Conservation (phyloP, 2,888 invertebrate genomes). For the Oxycera nigricornis region DNA sequence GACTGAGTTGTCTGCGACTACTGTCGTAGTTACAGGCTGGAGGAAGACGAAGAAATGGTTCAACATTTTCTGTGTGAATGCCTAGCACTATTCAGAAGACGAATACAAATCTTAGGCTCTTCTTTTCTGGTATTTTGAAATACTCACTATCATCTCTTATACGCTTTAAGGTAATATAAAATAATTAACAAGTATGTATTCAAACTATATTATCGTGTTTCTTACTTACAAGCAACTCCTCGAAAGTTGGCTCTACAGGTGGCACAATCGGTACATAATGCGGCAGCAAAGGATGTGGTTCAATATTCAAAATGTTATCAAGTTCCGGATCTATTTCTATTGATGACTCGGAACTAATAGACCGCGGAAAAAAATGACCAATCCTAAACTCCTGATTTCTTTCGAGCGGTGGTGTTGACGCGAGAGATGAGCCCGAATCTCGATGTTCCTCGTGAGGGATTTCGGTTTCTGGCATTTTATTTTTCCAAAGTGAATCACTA, state of each 20-base stretch:
- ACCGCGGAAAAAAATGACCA: conserved; percentile 38
- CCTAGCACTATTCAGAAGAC: no score
- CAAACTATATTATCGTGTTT: no score
- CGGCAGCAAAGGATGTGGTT: conserved; percentile 51
- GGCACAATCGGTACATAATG: conserved; percentile 67
- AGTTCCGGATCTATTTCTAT: conserved; percentile 36
- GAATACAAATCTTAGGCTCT: no score
- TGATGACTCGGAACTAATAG: conserved; percentile 43
- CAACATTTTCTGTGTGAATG: no score
- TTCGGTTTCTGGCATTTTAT: conserved; percentile 23
- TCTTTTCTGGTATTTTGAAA: no score
- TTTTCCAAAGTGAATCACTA: neutral
- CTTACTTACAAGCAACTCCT: conserved; percentile 66
- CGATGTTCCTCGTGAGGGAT: conserved; percentile 52
- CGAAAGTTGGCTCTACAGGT: conserved; percentile 67
- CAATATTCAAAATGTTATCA: conserved; percentile 47
- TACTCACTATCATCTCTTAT: no score
- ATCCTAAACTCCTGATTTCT: conserved; percentile 37
- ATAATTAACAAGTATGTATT: no score
- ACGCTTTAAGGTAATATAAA: no score
- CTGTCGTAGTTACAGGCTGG: no score
- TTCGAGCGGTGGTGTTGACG: conserved; percentile 55
- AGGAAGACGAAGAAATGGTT: no score
- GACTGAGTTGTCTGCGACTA: no score
- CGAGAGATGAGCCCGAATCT: conserved; percentile 56